Evolutionary conservation across 1,140 invertebrate species (phyloP), one percentile per base, ranked within the genome.

Genomic region (Monomorium pharaonis): DNA sequence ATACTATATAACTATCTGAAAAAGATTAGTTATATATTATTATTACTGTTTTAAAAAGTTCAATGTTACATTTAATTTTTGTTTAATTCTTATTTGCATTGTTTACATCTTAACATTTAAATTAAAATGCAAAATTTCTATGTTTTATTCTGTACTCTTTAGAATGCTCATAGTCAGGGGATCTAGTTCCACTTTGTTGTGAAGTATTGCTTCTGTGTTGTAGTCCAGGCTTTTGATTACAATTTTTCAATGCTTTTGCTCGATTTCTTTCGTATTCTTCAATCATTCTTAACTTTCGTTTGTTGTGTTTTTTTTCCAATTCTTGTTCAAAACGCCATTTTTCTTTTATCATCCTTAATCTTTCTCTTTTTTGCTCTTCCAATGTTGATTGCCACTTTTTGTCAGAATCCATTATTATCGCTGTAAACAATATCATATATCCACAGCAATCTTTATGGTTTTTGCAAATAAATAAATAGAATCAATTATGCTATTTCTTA

Each of bases 111-210:
- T 16, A 69, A 44, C 12, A 69, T 18, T 69, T 47, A 69, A 47
- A 47, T 74, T 56, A 33, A 16, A 37, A 37, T 18, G 56, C 14
- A 9, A 56, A 42, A 58, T 24, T 58, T 75, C 1, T 58, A 44
- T 44, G 44, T 76, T n/a, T n/a, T n/a, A 30, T 51, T 54, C n/a
- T 72, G 10, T 76, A 76, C 72, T 76, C 9, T 27, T 76, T 30
- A 33, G 16, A 18, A 51, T 72, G 18, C 47, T 51, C 2, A 16
- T 24, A 24, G 37, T 44, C 27, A 33, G 67, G 9, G 1, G 4
- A 67, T 14, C 18, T 18, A 75, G 7, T 42, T 51, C 21, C 5
- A 44, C 37, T 37, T 62, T 37, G 37, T 12, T 44, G 54, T 16
- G 37, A 24, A 18, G 1, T 33, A 33, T 1, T 21, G 12, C 10